These are phyloP conservation scores for Nothocercus julius DNA, from an alignment of 2,113 vertebrate species.

Conservation along the genomic window DNA sequence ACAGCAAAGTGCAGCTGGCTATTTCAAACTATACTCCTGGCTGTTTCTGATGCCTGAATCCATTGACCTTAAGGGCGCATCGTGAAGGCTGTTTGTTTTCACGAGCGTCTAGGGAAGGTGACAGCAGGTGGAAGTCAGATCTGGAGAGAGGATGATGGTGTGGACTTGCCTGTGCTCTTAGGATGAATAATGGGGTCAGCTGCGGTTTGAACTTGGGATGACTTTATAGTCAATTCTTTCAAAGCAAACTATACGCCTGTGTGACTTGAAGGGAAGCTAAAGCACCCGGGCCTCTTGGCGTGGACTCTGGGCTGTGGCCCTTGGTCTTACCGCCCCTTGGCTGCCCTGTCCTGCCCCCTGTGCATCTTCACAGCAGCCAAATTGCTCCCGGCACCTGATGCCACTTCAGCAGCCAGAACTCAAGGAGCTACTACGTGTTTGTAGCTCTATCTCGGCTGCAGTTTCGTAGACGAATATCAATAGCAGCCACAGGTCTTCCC, in stretches of 20 bases:
- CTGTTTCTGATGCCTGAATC: neutral
- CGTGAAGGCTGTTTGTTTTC: neutral
- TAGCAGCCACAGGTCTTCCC: no score
- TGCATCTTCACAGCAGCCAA: neutral
- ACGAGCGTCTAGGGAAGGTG: neutral
- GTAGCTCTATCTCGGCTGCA: neutral
- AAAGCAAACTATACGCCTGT: fast-evolving
- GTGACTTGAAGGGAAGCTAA: neutral
- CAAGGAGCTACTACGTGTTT: neutral
- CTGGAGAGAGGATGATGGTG: fast-evolving
- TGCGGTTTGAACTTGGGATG: neutral
- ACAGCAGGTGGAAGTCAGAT: fast-evolving
- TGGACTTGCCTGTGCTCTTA: fast-evolving
- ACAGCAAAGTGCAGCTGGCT: neutral
- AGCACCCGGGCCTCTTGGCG: fast-evolving
- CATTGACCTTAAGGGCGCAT: neutral
- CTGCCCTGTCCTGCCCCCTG: neutral
- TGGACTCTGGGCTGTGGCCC: neutral
- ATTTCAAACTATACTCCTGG: neutral
- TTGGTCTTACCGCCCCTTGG: fast-evolving
- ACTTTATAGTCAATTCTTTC: neutral
- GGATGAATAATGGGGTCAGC: neutral
- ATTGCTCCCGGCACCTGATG: neutral
- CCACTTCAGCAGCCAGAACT: neutral
- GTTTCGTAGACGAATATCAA: neutral